phyloP scores from a whole-genome alignment of 2,888 invertebrate species.

The Lycia hirtaria region DNA sequence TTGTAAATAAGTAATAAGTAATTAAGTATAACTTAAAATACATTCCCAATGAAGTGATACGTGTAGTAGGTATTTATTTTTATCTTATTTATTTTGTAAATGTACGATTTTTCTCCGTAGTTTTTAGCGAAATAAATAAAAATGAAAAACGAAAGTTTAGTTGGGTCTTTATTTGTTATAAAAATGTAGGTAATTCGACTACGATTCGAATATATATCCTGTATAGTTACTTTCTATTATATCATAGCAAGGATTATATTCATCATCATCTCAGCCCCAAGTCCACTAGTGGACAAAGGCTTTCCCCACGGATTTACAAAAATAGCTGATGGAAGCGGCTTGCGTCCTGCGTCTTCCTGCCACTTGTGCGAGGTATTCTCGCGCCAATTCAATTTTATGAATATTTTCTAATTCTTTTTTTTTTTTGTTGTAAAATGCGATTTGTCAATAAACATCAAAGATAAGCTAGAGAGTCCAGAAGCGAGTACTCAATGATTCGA shows the following conservation, averaged over 20 bases:
- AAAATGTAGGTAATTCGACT: too few relatives aligned
- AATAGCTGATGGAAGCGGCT: too few relatives aligned
- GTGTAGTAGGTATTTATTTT: slow-evolving; percentile 40
- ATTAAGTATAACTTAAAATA: not conserved
- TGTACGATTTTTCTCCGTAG: slow-evolving; percentile 34
- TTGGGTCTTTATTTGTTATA: not conserved
- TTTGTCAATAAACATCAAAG: slow-evolving; percentile 13
- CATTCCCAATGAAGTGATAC: slow-evolving; percentile 46
- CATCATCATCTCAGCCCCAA: too few relatives aligned
- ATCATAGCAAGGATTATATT: too few relatives aligned
- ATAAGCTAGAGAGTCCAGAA: slow-evolving; percentile 30
- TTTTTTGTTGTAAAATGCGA: not conserved
- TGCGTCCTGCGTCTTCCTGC: too few relatives aligned
- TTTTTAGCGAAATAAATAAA: slow-evolving; percentile 34
- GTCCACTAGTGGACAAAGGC: too few relatives aligned
- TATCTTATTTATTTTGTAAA: slow-evolving; percentile 37
- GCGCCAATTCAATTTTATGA: too few relatives aligned
- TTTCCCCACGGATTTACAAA: too few relatives aligned
- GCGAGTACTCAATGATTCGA: slow-evolving; percentile 18
- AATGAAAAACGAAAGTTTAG: not conserved
- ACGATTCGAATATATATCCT: too few relatives aligned
- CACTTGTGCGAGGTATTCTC: too few relatives aligned
- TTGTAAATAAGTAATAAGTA: slow-evolving; percentile 6
- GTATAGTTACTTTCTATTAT: too few relatives aligned
- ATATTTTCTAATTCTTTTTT: not conserved